Percentiles rank a stretch among this genome's conserved stretches.
These are phyloP conservation scores for Raja brachyura DNA, from an alignment of 2,113 vertebrate genomes.

Conservation along the genomic window DNA sequence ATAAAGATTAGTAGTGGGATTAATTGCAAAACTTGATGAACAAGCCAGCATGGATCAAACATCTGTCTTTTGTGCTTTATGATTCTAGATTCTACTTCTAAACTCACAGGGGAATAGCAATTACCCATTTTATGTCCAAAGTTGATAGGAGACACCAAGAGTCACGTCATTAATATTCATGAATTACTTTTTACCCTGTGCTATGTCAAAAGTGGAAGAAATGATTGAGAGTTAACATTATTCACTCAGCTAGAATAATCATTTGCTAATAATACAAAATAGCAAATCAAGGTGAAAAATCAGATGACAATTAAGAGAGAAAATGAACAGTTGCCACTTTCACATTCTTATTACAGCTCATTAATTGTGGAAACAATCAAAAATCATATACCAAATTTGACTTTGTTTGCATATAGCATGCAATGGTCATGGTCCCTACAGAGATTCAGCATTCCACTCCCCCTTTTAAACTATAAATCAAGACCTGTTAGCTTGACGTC, in stretches of 20 bases:
- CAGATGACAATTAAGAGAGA: background rate
- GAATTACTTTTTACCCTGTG: background rate
- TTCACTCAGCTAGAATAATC: background rate
- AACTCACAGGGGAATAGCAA: slow-evolving; percentile 48
- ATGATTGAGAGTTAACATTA: background rate
- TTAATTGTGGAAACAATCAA: slow-evolving; percentile 8
- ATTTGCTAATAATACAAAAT: slow-evolving; percentile 8
- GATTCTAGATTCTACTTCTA: slow-evolving; percentile 3
- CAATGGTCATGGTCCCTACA: background rate
- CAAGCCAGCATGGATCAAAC: background rate
- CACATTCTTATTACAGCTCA: background rate
- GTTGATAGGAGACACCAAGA: slow-evolving; percentile 50
- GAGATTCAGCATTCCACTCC: background rate
- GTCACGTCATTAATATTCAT: background rate
- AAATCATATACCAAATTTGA: background rate
- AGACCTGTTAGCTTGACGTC: no score
- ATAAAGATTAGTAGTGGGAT: background rate
- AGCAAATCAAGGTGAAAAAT: background rate
- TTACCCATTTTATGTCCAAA: slow-evolving; percentile 48
- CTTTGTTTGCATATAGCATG: background rate
- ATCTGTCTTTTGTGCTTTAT: background rate
- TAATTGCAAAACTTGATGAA: background rate
- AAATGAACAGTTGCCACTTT: background rate
- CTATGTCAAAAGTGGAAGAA: slow-evolving; percentile 2
- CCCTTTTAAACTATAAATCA: background rate